Base-by-base conservation (phyloP, 2,113 vertebrate species). In the Pyrgilauda ruficollis region DNA sequence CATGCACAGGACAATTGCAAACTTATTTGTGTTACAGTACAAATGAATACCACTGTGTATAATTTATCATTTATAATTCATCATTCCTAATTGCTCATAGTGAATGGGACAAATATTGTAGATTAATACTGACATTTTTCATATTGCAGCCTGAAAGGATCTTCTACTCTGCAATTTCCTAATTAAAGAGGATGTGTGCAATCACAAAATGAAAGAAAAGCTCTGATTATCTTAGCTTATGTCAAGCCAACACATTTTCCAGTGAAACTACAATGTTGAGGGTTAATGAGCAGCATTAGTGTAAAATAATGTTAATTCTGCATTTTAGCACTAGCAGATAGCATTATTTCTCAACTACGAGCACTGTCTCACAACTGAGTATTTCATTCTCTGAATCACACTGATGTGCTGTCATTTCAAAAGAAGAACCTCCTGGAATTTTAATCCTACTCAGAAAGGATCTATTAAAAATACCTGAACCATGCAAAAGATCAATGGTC, bases 51-150 rank as follows among this genome's bases (percentile, higher is more conserved):
- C 21, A 72, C 16, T 64, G 74, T 82, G 49, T 66, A 62, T 91
- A 95, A 93, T 92, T 86, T 90, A 93, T 89, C 35, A 94, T 93
- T 93, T 89, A 86, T 67, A 95, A 95, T 95, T 96, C 69, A 94
- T 92, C 75, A 55, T 15, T 93, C 41, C 61, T 89, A 94, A 94
- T 92, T 84, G 66, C 20, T 84, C 20, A 68, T 41, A 78, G 61
- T 93, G 89, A 96, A 82, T 76, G 69, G 74, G 31, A 96, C 76
- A 95, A 95, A 89, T 86, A 93, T 28, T 75, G 73, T 78, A 92
- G 49, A 95, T 89, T 93, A 92, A 92, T 94, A 94, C 33, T 52
- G 53, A 94, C 37, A 75, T 91, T 94, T 85, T 95, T 91, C 69
- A 84, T 81, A 91, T 19, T 89, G 89, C 69, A 72, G 93, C 33